Evolutionary conservation across 1,140 invertebrate species (phyloP).

Genomic region (Drosophila funebris): DNA sequence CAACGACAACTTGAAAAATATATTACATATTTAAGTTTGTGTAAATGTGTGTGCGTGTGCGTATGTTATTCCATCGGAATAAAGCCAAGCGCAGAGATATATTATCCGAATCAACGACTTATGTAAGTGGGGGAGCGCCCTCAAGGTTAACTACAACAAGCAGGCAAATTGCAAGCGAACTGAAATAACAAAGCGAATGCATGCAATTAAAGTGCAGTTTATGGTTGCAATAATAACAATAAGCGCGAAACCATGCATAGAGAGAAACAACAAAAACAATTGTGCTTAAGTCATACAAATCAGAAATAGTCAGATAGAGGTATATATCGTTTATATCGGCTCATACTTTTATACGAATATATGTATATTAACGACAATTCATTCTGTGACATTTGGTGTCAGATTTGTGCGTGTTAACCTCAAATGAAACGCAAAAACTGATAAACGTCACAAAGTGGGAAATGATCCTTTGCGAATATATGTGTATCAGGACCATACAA

Average conservation of each 20-base stretch:
- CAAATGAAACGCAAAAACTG: slow-evolving; percentile 43
- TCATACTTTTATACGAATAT: background rate
- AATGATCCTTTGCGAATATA: slow-evolving; percentile 29
- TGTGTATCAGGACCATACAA: slow-evolving; percentile 34
- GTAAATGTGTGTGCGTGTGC: slow-evolving; percentile 4
- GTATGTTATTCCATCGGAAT: too few relatives aligned
- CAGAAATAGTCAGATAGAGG: slow-evolving; percentile 59
- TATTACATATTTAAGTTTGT: slow-evolving; percentile 4
- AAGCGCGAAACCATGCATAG: slow-evolving; percentile 28
- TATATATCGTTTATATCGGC: background rate
- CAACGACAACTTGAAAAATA: slow-evolving; percentile 15
- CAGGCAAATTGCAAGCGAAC: slow-evolving; percentile 26
- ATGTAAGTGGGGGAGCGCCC: slow-evolving; percentile 46
- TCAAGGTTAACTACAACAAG: slow-evolving; percentile 54
- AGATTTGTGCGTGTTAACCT: slow-evolving; percentile 71
- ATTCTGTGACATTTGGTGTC: slow-evolving; percentile 42
- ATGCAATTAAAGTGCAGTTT: slow-evolving; percentile 75
- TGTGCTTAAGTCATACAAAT: slow-evolving; percentile 24
- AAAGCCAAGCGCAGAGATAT: slow-evolving; percentile 17
- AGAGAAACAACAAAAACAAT: slow-evolving; percentile 16
- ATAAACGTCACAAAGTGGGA: slow-evolving; percentile 36
- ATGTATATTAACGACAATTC: background rate
- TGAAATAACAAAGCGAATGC: slow-evolving; percentile 58
- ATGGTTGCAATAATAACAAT: slow-evolving; percentile 26
- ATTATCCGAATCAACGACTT: slow-evolving; percentile 25